A percentile compares a stretch with the other conserved stretches of the same genome.
These are phyloP conservation scores for Tribolium freemani DNA, from an alignment of 2,888 invertebrate species.

Conservation along the genomic window DNA sequence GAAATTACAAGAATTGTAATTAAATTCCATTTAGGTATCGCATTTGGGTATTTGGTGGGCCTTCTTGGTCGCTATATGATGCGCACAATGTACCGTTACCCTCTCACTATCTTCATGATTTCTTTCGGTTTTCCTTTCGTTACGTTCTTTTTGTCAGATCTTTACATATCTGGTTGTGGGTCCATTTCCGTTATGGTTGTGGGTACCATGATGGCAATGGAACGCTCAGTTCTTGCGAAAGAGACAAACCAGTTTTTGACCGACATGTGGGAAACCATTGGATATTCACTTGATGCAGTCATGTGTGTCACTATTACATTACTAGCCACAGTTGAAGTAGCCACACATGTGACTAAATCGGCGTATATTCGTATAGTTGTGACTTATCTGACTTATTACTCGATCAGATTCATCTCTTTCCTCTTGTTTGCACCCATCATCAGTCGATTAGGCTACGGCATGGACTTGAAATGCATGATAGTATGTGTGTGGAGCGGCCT, in stretches of 20 bases:
- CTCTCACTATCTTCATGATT: not conserved
- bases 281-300: not conserved
- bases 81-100: not conserved
- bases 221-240: slow-evolving; percentile 68
- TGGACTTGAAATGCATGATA: slow-evolving; percentile 72
- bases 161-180: slow-evolving; percentile 68
- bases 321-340: not conserved
- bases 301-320: not conserved
- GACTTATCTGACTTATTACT: not conserved
- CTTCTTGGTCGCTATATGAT: not conserved
- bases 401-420: slow-evolving; percentile 51
- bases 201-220: slow-evolving; percentile 72
- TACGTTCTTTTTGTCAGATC: not conserved
- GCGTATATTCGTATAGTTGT: not conserved
- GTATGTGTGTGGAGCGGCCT: slow-evolving; percentile 77
- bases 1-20: not conserved
- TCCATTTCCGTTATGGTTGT: slow-evolving; percentile 75
- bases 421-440: slow-evolving; percentile 69
- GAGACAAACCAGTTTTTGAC: slow-evolving; percentile 66
- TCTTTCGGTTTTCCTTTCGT: not conserved
- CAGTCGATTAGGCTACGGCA: slow-evolving; percentile 72
- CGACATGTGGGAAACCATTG: not conserved
- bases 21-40: not conserved
- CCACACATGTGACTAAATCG: not conserved
- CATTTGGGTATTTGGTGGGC: not conserved